Evolutionary conservation across 2,797 vertebrate genomes (phyloP), one percentile per base, ranked within the genome.

Genomic region (Chrysocyon brachyurus): DNA sequence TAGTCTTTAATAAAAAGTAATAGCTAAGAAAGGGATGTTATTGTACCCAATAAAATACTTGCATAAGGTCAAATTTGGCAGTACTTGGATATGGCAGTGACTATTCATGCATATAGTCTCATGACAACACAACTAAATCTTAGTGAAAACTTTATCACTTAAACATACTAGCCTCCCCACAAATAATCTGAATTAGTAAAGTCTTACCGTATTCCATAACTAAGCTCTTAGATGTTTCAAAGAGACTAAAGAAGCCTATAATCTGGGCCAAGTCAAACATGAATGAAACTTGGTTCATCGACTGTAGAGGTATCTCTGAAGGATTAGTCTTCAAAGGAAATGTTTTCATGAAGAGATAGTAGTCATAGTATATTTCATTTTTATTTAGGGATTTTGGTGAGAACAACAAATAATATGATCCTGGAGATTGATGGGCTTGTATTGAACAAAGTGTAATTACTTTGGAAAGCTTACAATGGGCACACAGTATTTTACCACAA

Each of bases 311-410:
- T 72, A 72, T 8, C 10, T 73, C 91, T 90, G 72, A 92, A 52
- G 17, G 54, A 28, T 57, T 66, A 33, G 12, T 92, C 24, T 91
- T 75, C 21, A 40, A 68, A 87, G 33, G 63, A 91, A 78, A 83
- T 4, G 5, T 92, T 40, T 96, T 87, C 22, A 31, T 81, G 26
- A 90, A 95, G 6, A 83, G 40, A 28, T 73, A n/a, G 5, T 17
- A 82, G 14, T 63, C 75, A 36, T 24, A 33, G 49, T 8, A 28
- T 19, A 66, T 94, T 91, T 90, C 26, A 33, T 46, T 85, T 83
- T 95, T 82, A 73, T 88, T 90, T 81, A 68, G 12, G 26, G 19
- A 31, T 86, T 96, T 61, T 75, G 66, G 7, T 73, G 73, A 92
- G 26, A 97, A 92, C 12, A 87, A 68, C 46, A 90, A 77, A 33